Conservation (phyloP, 2,113 vertebrate species). For the Channa maculata region DNA sequence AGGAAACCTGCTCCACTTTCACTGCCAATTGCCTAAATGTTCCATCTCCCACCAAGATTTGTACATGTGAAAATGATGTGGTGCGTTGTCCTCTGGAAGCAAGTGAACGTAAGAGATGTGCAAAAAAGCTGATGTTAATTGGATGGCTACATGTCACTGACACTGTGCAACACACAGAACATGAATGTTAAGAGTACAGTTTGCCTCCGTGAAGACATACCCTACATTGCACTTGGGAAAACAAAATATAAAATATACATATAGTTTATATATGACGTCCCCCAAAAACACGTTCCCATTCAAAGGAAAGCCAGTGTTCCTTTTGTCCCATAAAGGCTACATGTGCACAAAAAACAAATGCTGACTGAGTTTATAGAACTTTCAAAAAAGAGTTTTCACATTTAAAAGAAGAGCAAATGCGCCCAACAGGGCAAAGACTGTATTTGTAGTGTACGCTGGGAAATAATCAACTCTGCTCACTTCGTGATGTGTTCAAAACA, state of each 20-base stretch:
- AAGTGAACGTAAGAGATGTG: not conserved
- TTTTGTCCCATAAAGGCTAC: conserved; percentile 41
- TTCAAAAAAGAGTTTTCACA: conserved; percentile 16
- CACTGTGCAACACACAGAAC: not conserved
- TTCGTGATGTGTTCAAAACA: too few relatives aligned
- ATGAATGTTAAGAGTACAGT: not conserved
- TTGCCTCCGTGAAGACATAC: not conserved
- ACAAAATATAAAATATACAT: conserved; percentile 5
- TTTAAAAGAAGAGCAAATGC: conserved; percentile 17
- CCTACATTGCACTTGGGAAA: conserved; percentile 64
- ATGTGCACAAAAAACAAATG: conserved; percentile 25
- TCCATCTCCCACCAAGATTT: not conserved
- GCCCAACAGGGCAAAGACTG: not conserved
- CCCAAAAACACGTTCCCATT: not conserved
- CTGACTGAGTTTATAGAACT: not conserved
- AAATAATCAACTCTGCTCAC: too few relatives aligned
- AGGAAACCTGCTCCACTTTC: conserved; percentile 1
- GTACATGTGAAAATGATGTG: not conserved
- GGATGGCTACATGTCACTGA: conserved; percentile 53
- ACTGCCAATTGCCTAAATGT: not conserved
- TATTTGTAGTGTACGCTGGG: too few relatives aligned
- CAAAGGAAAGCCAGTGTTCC: conserved; percentile 19
- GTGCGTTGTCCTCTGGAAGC: conserved; percentile 1
- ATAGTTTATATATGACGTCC: not conserved
- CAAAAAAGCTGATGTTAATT: conserved; percentile 10